Evolutionary conservation across 2,888 invertebrate genomes (phyloP), one percentile per base, ranked within the genome.

Genomic region (Parnassius mnemosyne): DNA sequence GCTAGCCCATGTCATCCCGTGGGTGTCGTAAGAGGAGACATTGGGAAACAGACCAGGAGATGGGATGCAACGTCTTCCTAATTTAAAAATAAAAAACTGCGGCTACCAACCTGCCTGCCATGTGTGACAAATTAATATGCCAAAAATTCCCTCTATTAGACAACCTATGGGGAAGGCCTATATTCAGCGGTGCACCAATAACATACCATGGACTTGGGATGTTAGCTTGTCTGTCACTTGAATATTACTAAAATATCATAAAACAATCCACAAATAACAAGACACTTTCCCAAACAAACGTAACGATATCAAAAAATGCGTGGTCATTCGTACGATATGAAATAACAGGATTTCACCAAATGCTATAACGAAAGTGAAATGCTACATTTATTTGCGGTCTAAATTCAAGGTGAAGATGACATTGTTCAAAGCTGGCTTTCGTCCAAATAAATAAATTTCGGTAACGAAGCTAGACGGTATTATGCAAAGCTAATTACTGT

Each of bases 321-420:
- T 43, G 3, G 3, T 11, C 10, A 43, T 3, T 13, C 49, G 5
- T 2, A 10, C 25, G 25, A 52, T 25, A 52, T 52, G 20, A 12
- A 44, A 44, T 13, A 43, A n/a, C n/a, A 44, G 42, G 43, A 63
- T 70, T 68, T 64, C 77, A 69, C 71, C 70, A 60, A 65, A 72
- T 66, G 70, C 5, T 71, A 74, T 72, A 74, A 66, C 67, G 51
- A 68, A 70, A 72, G 73, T 74, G 75, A 78, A 75, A 74, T 74
- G 68, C 69, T 70, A 74, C 71, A 72, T 77, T 85, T 85, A 86
- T 85, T 85, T 84, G 77, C 75, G 81, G 80, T 80, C 62, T 65
- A 68, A 72, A 70, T 67, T 75, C 87, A 87, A 87, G 87, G 86
- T 84, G 79, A 82, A 72, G 73, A 73, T 73, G 78, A 75, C 70